Conservation (phyloP, 2,113 vertebrate species). For the Cepphus grylle region DNA sequence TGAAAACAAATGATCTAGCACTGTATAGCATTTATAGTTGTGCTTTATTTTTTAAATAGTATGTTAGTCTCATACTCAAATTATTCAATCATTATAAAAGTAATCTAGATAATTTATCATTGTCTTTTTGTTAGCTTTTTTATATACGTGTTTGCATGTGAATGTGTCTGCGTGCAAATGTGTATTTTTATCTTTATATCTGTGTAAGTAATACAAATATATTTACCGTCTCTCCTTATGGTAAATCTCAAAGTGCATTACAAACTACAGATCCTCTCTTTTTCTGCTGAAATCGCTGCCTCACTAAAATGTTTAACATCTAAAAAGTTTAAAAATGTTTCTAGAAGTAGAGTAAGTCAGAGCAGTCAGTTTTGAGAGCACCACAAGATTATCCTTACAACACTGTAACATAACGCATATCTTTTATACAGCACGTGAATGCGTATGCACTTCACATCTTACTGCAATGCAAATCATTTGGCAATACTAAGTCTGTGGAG, state of each 20-base stretch:
- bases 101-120: background rate
- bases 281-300: background rate
- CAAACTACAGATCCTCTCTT: background rate
- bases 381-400: background rate
- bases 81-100: background rate
- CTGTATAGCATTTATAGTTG: background rate
- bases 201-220: background rate
- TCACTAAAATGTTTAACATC: background rate
- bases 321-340: background rate
- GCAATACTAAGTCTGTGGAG: background rate
- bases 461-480: background rate
- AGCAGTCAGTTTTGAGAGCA: background rate
- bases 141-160: background rate
- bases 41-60: background rate
- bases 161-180: accelerated
- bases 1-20: background rate
- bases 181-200: background rate
- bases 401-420: accelerated
- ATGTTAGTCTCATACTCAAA: background rate
- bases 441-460: background rate
- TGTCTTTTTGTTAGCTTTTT: background rate
- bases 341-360: background rate
- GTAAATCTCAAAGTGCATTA: background rate
- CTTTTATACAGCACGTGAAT: background rate
- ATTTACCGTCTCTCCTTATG: background rate